Evolutionary conservation across 2,113 vertebrate species (phyloP).

Genomic region (Leiothrix lutea): DNA sequence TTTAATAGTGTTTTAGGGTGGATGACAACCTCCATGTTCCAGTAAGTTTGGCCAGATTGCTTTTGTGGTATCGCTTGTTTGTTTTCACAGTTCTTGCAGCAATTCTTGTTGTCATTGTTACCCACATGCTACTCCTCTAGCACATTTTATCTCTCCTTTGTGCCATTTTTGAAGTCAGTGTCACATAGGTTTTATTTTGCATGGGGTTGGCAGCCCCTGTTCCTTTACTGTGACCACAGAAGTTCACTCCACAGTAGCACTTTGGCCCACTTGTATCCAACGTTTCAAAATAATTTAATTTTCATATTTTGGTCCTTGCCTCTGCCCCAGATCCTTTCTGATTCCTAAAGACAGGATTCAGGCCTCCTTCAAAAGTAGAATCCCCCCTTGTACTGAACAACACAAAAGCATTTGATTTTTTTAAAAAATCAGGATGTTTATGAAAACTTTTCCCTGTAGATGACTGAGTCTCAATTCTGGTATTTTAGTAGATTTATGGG

Average conservation of each 20-base stretch:
- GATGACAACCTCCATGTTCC: fast-evolving
- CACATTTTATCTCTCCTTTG: neutral
- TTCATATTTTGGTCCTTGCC: neutral
- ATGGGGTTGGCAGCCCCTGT: neutral
- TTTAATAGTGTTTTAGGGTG: neutral
- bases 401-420: neutral
- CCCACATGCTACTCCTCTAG: neutral
- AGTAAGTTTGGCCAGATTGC: neutral
- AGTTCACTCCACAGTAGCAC: neutral
- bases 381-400: neutral
- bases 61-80: neutral
- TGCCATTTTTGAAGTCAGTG: neutral
- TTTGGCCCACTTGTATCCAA: neutral
- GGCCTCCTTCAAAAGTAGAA: neutral
- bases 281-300: neutral
- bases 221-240: neutral
- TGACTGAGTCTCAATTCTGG: neutral
- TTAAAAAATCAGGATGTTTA: neutral
- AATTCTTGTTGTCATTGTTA: neutral
- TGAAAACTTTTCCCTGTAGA: neutral
- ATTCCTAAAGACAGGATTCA: neutral
- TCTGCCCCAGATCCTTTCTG: neutral
- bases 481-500: neutral
- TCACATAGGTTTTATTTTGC: neutral
- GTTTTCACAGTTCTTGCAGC: neutral